Evolutionary conservation across 2,113 vertebrate genomes (phyloP), one percentile per base, ranked within the genome.

Genomic region (Mustelus asterias): DNA sequence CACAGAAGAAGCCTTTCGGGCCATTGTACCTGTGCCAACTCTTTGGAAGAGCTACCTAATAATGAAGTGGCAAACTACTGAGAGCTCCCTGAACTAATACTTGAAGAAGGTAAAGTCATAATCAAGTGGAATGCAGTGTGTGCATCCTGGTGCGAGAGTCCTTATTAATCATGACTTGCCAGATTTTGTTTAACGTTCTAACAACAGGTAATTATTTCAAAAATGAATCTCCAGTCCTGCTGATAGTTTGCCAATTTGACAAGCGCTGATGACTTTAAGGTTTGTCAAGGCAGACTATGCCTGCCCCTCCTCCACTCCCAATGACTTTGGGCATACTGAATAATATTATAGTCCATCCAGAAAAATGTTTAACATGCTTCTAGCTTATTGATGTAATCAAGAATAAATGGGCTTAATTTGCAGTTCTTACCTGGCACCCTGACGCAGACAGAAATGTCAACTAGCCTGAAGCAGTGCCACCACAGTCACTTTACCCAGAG

Each of bases 401-500:
- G 58, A 37, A 8, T 33, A 10, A 90, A 16, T 14, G 6, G 22
- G 7, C 1, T 65, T 72, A 44, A 24, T 72, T 54, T 48, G 1
- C 10, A 54, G 24, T 0, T 0, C 96, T 96, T 96, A 99, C 99
- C 98, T 98, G 97, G 98, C 98, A 1, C 99, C 99, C 98, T 99
- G 99, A 97, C 97, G 96, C 97, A 99, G 96, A 93, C 99, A 99
- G 97, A 98, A 97, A 24, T 97, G 97, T 99, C 99, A 99, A 98
- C 98, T 99, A 78, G 99, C 99, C 96, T 99, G 98, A 2, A 99
- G 97, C 26, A 99, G 98, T 9, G 98, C 98, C 86, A 99, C 98
- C 96, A 99, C 98, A 0, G 98, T 98, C 97, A 99, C 98, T 0
- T 7, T 96, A 0, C 99, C 98, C 90, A 96, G 96, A 0, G 98